Conservation (phyloP, 2,888 invertebrate genomes). For the Tortrix viridana region DNA sequence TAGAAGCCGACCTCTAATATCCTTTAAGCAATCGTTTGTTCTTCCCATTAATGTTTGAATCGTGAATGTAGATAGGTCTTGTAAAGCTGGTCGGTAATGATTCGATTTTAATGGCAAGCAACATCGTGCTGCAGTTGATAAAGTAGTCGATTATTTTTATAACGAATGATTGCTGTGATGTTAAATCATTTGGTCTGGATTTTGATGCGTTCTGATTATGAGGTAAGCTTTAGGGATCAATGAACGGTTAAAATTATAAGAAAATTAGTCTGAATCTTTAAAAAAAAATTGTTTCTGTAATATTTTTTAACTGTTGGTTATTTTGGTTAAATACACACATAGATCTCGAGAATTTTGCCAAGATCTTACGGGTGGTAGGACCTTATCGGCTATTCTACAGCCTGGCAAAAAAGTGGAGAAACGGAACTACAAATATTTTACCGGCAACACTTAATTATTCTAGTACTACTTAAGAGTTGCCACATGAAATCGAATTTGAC, state of each 20-base stretch:
- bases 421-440: too few species aligned
- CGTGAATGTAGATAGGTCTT: constrained; percentile 43
- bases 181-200: constrained; percentile 57
- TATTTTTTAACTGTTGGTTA: too few species aligned
- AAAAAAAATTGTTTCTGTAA: too few species aligned
- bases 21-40: constrained; percentile 29
- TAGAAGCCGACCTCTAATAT: constrained; percentile 49
- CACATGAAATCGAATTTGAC: too few species aligned
- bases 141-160: constrained; percentile 67
- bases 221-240: constrained; percentile 15
- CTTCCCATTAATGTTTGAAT: constrained; percentile 27
- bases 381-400: too few species aligned
- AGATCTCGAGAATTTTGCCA: too few species aligned
- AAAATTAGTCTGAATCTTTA: background rate
- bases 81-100: constrained; percentile 55
- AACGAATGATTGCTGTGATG: constrained; percentile 70
- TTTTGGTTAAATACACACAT: too few species aligned
- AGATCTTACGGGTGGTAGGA: too few species aligned
- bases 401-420: too few species aligned
- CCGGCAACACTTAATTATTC: too few species aligned
- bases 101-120: constrained; percentile 75
- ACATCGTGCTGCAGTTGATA: constrained; percentile 57
- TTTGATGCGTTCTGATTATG: constrained; percentile 40
- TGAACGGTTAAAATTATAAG: background rate
- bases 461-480: too few species aligned